Base-by-base conservation (phyloP, 2,888 invertebrate genomes). In the Congeria kusceri region DNA sequence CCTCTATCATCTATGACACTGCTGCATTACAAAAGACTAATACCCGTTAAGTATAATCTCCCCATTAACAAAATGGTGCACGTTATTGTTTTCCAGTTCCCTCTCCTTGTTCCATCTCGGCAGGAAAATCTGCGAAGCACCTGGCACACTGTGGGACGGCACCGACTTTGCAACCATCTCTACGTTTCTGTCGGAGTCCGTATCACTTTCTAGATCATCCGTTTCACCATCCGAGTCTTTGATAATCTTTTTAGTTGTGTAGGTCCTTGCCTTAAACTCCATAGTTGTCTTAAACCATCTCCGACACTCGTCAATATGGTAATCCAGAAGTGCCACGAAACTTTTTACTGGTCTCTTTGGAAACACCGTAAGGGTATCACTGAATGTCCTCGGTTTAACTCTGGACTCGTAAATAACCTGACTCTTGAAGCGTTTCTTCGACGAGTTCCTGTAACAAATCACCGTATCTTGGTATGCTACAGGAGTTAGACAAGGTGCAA, bases 211-310 rank as follows among this genome's bases (percentile, higher is more conserved):
- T 39, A 5, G 39, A 39, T 39, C 39, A 39, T 39, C 39, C 1
- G 39, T 9, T n/a, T 77, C 59, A 15, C 49, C 64, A 11, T 68
- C 70, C 13, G 70, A 71, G 18, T 74, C 73, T 23, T 32, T 64
- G 23, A 80, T 71, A 0, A 87, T 82, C 73, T 80, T 81, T 9
- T 80, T 80, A 0, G 90, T 87, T 7, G 87, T 90, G 82, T 87
- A 90, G 25, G 86, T 88, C 76, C 82, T 85, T n/a, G 91, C 90
- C 71, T 88, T 90, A 53, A 91, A 85, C 71, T 91, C 89, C 84
- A 92, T 68, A 47, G 87, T 86, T 0, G 91, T 90, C 71, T 89
- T 89, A 76, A 88, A 92, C 91, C 91, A 91, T 32, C 87, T 83
- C 59, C 89, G 73, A 77, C 89, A 88, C 63, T 87, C 88, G 62